These are phyloP conservation scores for Amyelois transitella DNA, from an alignment of 1,140 invertebrate genomes.

Conservation along the genomic window DNA sequence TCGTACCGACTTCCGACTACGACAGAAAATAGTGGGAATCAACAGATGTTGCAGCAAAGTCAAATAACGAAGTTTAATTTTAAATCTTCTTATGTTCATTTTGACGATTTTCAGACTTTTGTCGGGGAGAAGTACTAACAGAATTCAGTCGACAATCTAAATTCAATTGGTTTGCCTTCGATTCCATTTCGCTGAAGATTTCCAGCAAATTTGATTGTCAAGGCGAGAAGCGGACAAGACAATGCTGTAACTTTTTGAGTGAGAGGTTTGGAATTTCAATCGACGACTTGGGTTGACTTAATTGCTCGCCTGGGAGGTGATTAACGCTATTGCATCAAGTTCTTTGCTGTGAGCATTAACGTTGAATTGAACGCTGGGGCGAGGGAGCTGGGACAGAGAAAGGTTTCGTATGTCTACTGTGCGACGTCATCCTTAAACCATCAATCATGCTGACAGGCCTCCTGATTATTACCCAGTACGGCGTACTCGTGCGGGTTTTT, in stretches of 20 bases:
- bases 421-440: constrained; percentile 48
- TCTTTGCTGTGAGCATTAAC: constrained; percentile 17
- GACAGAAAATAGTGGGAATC: constrained; percentile 4
- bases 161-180: constrained; percentile 15
- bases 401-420: constrained; percentile 31
- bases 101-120: constrained; percentile 4
- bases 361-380: constrained; percentile 28
- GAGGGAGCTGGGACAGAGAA: constrained; percentile 20
- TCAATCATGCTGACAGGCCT: constrained; percentile 61
- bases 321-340: constrained; percentile 11
- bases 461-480: constrained; percentile 48
- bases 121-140: constrained; percentile 1
- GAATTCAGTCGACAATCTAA: constrained; percentile 6
- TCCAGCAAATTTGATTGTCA: constrained; percentile 5
- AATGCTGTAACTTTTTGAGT: neutral
- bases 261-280: neutral
- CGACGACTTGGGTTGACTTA: neutral
- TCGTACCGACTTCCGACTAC: too few relatives aligned
- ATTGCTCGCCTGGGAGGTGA: constrained; percentile 5
- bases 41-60: constrained; percentile 6
- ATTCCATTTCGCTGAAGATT: constrained; percentile 14
- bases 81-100: constrained; percentile 4
- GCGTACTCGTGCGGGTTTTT: constrained; percentile 30
- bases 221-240: neutral
- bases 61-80: constrained; percentile 1